phyloP scores from a whole-genome alignment of 2,888 invertebrate genomes.

The Leucoma salicis region DNA sequence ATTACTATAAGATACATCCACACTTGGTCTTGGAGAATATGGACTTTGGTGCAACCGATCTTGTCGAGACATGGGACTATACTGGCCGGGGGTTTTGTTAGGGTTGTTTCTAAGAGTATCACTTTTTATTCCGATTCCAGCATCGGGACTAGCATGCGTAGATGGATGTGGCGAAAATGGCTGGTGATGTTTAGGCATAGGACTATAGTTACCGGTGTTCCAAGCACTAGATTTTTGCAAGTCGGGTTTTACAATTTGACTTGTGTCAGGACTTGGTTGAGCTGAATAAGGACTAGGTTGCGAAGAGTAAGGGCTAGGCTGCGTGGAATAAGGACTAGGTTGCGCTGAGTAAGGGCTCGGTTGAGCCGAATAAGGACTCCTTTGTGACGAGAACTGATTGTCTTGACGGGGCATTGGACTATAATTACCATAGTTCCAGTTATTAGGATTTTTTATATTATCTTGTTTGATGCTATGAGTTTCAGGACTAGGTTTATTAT shows the following conservation, averaged over 20 bases:
- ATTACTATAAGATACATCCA: constrained; percentile 57
- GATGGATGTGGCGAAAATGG: constrained; percentile 74
- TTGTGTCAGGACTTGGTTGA: constrained; percentile 75
- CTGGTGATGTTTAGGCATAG: constrained; percentile 73
- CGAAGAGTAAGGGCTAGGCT: constrained; percentile 74
- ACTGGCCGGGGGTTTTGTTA: constrained; percentile 67
- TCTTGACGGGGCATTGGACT: constrained; percentile 77
- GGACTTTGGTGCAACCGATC: constrained; percentile 68
- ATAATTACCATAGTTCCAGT: constrained; percentile 70
- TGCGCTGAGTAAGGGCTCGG: constrained; percentile 75
- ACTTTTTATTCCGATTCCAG: constrained; percentile 59
- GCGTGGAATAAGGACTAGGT: constrained; percentile 71
- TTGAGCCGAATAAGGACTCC: constrained; percentile 75
- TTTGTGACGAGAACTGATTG: constrained; percentile 67
- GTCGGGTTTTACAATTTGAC: constrained; percentile 71
- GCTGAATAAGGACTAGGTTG: constrained; percentile 75
- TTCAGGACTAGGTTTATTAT: constrained; percentile 74
- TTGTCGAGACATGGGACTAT: constrained; percentile 73
- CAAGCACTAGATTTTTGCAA: constrained; percentile 66
- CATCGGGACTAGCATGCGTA: constrained; percentile 71
- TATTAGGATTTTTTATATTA: constrained; percentile 63
- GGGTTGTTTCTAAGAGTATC: constrained; percentile 56
- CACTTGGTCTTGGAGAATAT: constrained; percentile 71
- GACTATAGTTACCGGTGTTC: constrained; percentile 73
- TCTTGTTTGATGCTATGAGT: constrained; percentile 61